Evolutionary conservation across 1,140 invertebrate species (phyloP).

Genomic region (Dreissena rostriformis): DNA sequence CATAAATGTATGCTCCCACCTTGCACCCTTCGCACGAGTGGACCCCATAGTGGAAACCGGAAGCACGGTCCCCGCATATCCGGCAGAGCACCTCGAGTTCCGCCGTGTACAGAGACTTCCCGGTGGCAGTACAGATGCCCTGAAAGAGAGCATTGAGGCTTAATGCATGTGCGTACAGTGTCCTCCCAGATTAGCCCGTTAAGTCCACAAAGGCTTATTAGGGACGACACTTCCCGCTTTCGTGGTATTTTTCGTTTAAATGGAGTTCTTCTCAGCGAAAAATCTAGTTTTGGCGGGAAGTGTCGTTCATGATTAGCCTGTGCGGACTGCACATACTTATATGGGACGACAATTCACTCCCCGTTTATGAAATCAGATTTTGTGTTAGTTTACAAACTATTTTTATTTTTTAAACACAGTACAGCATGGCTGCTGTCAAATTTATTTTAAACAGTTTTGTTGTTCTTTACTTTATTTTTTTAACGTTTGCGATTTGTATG

Average conservation of each 20-base stretch:
- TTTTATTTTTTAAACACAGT: too few species aligned
- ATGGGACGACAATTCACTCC: too few species aligned
- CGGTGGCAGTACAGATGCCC: neutral
- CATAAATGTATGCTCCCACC: conserved; percentile 72
- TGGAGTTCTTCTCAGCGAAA: neutral
- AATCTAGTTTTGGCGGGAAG: neutral
- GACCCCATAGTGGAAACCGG: conserved; percentile 86
- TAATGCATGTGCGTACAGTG: neutral
- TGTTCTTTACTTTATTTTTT: too few species aligned
- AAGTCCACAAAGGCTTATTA: neutral
- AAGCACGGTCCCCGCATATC: conserved; percentile 86
- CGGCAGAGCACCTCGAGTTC: conserved; percentile 89
- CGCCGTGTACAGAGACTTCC: conserved; percentile 64
- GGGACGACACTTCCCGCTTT: too few species aligned
- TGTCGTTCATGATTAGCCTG: too few species aligned
- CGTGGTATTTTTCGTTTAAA: neutral
- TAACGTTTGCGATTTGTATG: too few species aligned
- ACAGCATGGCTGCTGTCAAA: too few species aligned
- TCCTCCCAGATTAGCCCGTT: neutral
- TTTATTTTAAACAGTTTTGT: too few species aligned
- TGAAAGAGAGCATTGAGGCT: neutral
- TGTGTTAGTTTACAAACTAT: too few species aligned
- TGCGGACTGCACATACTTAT: too few species aligned
- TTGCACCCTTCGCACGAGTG: conserved; percentile 86
- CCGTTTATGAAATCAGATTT: too few species aligned